Base-by-base conservation (phyloP, 64 coral and sea anemone genomes). In the Montipora efflorescens region DNA sequence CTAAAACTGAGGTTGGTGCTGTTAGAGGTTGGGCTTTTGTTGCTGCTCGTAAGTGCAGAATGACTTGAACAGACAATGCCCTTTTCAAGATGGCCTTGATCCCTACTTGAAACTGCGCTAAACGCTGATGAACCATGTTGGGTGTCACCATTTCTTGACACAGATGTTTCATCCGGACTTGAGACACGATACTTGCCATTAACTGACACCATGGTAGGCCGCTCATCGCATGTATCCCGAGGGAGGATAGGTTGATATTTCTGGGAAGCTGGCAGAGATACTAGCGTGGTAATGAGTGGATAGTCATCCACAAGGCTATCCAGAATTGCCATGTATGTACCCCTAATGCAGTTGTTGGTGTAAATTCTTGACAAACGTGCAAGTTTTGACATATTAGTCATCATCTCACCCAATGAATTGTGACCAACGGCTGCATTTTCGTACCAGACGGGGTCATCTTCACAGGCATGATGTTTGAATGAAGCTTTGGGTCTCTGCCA, bases 381-480 rank as follows among this genome's bases (percentile, higher is more conserved):
- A 66, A 89, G 88, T 20, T 94, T 94, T 18, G 95, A 97, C 90
- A 97, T 94, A 19, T 82, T 88, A 0, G 90, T 93, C 95, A 97
- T 97, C 95, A 97, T 97, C 51, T 97, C 90, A 8, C 95, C 95
- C 13, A 97, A 47, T 9, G 95, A 94, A 46, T 97, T 97, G 77
- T 97, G 95, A 14, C 95, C 95, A 49, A 97, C 89, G 44, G 95
- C 78, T 7, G 93, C 90, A 87, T 90, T 93, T 12, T 97, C 95
- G 84, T 94, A 97, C 95, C 95, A 97, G 28, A 97, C 77, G 1
- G 82, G 82, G 5, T 91, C 92, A 58, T 97, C 95, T 43, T 87
- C 55, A n/a, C 90, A 78, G 46, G 89, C 87, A 47, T 91, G 81
- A 25, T 86, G 94, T 84, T 97, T 97, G 66, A 86, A 86, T 18